These are phyloP conservation scores for Zingel zingel DNA, from an alignment of 2,113 vertebrate genomes.

Conservation along the genomic window DNA sequence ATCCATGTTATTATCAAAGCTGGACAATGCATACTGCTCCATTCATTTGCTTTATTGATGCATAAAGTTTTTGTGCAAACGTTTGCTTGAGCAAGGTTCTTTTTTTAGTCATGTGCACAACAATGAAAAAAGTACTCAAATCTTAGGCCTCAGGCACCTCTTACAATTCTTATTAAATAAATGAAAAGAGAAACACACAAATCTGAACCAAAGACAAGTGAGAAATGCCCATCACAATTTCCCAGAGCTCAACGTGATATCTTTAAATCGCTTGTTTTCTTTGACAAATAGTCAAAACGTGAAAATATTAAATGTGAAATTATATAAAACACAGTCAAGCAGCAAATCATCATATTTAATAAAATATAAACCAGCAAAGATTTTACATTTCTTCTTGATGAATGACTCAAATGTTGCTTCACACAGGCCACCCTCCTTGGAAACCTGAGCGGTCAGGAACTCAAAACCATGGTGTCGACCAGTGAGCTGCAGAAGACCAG, in stretches of 20 bases:
- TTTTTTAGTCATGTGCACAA: too few species aligned
- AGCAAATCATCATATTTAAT: too few species aligned
- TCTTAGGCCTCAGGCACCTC: too few species aligned
- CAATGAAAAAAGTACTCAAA: too few species aligned
- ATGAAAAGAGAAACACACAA: too few species aligned
- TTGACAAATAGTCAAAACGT: neutral
- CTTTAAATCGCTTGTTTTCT: too few species aligned
- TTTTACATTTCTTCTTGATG: neutral
- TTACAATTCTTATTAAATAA: too few species aligned
- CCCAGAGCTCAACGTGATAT: neutral
- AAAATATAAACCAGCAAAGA: neutral
- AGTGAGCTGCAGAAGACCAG: constrained; percentile 91
- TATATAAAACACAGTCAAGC: neutral
- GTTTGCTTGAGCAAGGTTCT: too few species aligned
- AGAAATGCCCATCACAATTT: too few species aligned
- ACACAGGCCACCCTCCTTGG: constrained; percentile 87
- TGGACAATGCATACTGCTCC: neutral
- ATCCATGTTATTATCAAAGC: neutral
- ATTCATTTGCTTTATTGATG: neutral
- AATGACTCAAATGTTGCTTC: neutral
- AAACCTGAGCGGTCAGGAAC: constrained; percentile 85
- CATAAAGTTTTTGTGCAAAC: too few species aligned
- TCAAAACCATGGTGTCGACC: constrained; percentile 90
- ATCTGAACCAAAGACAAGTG: too few species aligned
- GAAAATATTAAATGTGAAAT: neutral